A percentile compares a stretch with the other conserved stretches of the same genome.
These are phyloP conservation scores for Hippotragus niger DNA, from an alignment of 2,113 vertebrate species.

Conservation along the genomic window DNA sequence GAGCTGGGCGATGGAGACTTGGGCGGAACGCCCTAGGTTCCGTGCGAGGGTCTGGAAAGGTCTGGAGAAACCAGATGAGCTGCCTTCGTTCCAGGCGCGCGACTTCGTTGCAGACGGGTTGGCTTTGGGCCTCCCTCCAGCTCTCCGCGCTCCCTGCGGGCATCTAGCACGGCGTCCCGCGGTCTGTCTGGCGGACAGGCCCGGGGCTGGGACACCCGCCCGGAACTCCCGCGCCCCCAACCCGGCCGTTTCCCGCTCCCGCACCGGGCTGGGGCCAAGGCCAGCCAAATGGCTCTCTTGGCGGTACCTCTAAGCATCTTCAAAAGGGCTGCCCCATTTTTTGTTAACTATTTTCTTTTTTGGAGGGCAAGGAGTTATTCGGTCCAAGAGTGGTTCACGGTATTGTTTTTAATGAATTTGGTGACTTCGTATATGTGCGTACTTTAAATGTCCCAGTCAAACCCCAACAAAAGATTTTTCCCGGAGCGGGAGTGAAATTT, in stretches of 20 bases:
- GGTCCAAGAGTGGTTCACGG: neutral
- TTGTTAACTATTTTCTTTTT: neutral
- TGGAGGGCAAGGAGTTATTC: neutral
- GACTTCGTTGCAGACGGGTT: constrained; percentile 62
- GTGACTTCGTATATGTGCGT: neutral
- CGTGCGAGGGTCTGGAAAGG: neutral
- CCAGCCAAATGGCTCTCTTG: neutral
- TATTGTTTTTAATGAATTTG: neutral
- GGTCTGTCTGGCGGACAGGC: rapidly evolving
- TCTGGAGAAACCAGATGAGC: neutral
- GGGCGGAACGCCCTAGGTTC: neutral
- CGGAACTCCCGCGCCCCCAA: neutral
- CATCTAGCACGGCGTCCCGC: rapidly evolving
- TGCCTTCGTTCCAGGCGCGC: neutral
- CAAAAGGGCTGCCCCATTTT: neutral
- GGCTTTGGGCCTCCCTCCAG: neutral
- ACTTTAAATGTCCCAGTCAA: neutral
- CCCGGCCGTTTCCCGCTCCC: rapidly evolving
- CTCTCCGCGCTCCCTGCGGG: neutral
- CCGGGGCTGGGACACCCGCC: too few relatives aligned
- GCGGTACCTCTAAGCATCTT: neutral
- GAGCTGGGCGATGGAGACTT: neutral
- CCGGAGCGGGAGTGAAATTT: neutral
- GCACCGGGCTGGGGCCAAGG: neutral
- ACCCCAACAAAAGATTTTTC: neutral